Conservation (phyloP, 2,797 vertebrate genomes). For the Rhinichthys osculus region DNA sequence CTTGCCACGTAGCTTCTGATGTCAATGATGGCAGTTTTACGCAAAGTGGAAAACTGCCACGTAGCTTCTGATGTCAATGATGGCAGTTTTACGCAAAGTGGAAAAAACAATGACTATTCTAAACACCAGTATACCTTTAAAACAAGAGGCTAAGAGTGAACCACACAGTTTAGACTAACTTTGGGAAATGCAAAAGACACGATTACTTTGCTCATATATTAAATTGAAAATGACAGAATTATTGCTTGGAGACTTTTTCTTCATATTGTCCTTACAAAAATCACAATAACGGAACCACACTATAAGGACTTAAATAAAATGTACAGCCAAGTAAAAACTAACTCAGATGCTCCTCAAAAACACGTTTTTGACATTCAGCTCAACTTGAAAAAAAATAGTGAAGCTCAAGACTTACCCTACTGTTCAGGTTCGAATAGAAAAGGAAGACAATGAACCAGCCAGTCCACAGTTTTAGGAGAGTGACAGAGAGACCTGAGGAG, state of each 20-base stretch:
- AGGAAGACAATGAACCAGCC: slow-evolving; percentile 49
- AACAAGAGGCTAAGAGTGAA: background rate
- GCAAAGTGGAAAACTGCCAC: too few relatives aligned
- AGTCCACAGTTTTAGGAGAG: slow-evolving; percentile 51
- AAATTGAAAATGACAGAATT: background rate
- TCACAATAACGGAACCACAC: background rate
- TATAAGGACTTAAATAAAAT: background rate
- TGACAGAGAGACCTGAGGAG: slow-evolving; percentile 59
- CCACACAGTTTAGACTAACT: background rate
- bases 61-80: slow-evolving; percentile 57
- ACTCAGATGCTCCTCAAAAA: background rate
- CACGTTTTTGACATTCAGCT: background rate
- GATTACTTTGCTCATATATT: background rate
- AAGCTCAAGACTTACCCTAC: slow-evolving; percentile 51
- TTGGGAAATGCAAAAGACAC: background rate
- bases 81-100: slow-evolving; percentile 50
- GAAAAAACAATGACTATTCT: slow-evolving; percentile 43
- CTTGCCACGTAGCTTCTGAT: slow-evolving; percentile 58
- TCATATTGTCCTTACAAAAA: background rate
- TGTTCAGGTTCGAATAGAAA: slow-evolving; percentile 26
- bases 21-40: too few relatives aligned
- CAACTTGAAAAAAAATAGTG: background rate
- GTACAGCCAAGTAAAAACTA: background rate
- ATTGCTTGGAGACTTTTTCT: background rate
- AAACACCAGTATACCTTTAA: background rate